Evolutionary conservation across 2,888 invertebrate genomes (phyloP).

Genomic region (Calameuta pallipes): DNA sequence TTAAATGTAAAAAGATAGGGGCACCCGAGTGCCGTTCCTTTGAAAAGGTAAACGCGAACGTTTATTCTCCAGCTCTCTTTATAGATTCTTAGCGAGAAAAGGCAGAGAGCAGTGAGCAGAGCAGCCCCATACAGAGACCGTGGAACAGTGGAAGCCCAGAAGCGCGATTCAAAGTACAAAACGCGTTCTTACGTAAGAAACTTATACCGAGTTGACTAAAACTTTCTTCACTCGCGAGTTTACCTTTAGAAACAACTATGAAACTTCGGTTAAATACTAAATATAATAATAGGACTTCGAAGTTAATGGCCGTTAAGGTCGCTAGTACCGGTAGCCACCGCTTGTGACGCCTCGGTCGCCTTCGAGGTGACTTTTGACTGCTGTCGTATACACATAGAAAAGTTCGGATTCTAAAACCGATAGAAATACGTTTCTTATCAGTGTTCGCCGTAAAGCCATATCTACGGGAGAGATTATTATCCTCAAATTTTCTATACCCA

Average conservation of each 20-base stretch:
- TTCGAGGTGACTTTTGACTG: not conserved
- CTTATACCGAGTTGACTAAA: not conserved
- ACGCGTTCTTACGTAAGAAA: not conserved
- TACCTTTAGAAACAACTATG: constrained; percentile 31
- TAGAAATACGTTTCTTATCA: not conserved
- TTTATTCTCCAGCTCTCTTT: constrained; percentile 13
- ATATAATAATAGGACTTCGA: constrained; percentile 39
- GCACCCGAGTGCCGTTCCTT: not conserved
- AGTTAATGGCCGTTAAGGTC: not conserved
- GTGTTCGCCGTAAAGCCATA: not conserved
- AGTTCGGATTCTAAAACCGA: not conserved
- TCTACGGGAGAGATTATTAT: not conserved
- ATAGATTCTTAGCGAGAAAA: not conserved
- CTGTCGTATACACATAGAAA: not conserved
- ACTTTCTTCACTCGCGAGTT: not conserved
- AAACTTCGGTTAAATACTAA: constrained; percentile 48
- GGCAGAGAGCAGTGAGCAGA: constrained; percentile 4
- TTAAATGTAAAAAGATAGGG: not conserved
- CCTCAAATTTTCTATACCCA: not conserved
- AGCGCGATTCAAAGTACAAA: not conserved
- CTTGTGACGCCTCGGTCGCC: not conserved
- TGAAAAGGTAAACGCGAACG: constrained; percentile 20
- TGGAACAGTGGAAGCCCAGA: constrained; percentile 2
- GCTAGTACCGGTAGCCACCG: not conserved
- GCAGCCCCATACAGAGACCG: constrained; percentile 19